Evolutionary conservation across 2,888 invertebrate species (phyloP), one percentile per base, ranked within the genome.

Genomic region (Megaustenia siamemsis): DNA sequence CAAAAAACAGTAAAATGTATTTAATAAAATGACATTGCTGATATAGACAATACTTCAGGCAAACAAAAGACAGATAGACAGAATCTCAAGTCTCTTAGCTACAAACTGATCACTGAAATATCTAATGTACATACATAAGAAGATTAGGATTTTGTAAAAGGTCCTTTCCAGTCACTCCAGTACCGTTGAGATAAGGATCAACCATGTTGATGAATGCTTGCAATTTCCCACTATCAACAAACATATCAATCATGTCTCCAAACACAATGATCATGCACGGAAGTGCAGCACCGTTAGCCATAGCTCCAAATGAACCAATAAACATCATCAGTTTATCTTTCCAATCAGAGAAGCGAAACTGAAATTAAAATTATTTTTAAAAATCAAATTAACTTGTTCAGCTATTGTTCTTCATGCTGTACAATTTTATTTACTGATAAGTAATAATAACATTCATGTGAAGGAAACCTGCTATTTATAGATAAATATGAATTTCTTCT

Each of bases 261-360:
- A 94, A 94, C 45, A 94, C 92, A n/a, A 94, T 89, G 83, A 94
- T 91, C 92, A 94, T 91, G 15, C 87, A 45, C 0, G 94, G 94
- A 45, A 93, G 86, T 24, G 92, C 90, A 6, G 91, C 87, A 0
- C 94, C 94, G 49, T 93, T 92, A 21, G 87, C 86, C 12, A 87
- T 43, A 0, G 93, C 92, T 78, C 87, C 87, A 0, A 93, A 4
- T 0, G 89, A 87, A 0, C 93, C 94, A n/a, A 93, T 32, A 1
- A 92, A 24, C 91, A 94, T 93, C 71, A 92, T 87, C 6, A 93
- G 24, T 0, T 83, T 81, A 86, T 94, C 94, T 38, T 86, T 28
- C 66, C 89, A 87, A 53, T 89, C 90, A 4, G 93, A 90, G 87
- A 90, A 94, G 45, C 92, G 90, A 86, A 94, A 94, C 94, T 94